These are phyloP conservation scores for Caenorhabditis doughertyi DNA, from an alignment of 2,888 invertebrate genomes.

Conservation along the genomic window DNA sequence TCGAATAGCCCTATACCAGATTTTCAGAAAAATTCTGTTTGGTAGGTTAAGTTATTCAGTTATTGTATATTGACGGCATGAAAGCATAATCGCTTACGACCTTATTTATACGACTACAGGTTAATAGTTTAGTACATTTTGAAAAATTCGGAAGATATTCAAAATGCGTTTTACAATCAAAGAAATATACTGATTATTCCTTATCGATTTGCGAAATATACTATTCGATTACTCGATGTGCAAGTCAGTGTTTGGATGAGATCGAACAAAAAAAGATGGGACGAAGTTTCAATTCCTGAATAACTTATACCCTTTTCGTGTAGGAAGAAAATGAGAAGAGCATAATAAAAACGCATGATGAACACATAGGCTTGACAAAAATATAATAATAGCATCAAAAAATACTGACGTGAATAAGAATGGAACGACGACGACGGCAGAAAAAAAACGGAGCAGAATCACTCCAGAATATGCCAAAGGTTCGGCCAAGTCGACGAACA, in stretches of 20 bases:
- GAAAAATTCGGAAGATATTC: no score
- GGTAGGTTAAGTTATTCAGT: no score
- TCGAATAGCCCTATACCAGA: no score
- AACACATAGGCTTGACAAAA: constrained; percentile 62
- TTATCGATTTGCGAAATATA: no score
- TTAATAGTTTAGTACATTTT: no score
- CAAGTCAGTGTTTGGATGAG: neutral
- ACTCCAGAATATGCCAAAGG: constrained; percentile 21
- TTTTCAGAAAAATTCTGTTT: no score
- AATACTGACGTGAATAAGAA: constrained; percentile 61
- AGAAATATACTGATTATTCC: no score
- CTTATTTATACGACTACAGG: no score
- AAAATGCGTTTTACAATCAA: no score
- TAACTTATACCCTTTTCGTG: constrained; percentile 51
- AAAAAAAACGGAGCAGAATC: constrained; percentile 50
- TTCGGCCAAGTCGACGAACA: neutral
- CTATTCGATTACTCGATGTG: no score
- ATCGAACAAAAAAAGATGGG: neutral
- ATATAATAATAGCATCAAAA: constrained; percentile 59
- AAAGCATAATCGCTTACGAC: no score
- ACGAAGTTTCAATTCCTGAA: constrained; percentile 52
- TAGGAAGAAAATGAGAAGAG: constrained; percentile 53
- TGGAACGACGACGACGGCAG: constrained; percentile 21
- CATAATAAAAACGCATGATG: constrained; percentile 62
- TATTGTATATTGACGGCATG: no score